phyloP scores from a whole-genome alignment of 2,888 invertebrate species.

The Clivina fossor region DNA sequence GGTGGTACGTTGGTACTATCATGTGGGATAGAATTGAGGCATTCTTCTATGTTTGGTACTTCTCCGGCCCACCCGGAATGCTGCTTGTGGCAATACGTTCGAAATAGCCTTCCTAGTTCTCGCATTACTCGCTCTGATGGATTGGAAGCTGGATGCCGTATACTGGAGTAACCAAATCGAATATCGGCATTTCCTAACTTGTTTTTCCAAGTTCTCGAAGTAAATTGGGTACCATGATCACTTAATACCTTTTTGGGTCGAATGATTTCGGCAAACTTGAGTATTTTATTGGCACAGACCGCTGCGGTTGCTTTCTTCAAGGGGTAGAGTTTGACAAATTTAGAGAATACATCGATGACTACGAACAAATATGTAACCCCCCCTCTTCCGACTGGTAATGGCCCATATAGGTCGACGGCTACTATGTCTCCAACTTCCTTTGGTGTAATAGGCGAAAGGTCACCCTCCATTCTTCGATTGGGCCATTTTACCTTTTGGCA shows the following conservation, averaged over 20 bases:
- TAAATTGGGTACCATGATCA: conserved; percentile 36
- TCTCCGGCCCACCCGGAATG: conserved; percentile 37
- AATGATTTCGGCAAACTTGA: background rate
- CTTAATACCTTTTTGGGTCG: background rate
- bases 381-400: conserved; percentile 5
- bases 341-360: conserved; percentile 28
- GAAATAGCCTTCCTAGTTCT: conserved; percentile 37
- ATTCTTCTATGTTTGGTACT: conserved; percentile 19
- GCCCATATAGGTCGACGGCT: conserved; percentile 17
- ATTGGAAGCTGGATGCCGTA: conserved; percentile 41
- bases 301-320: conserved; percentile 23
- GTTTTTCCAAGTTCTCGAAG: conserved; percentile 29
- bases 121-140: conserved; percentile 40
- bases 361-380: conserved; percentile 30
- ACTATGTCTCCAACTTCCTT: conserved; percentile 3
- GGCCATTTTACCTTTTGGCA: conserved; percentile 23
- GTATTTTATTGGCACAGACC: background rate
- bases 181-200: conserved; percentile 24
- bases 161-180: conserved; percentile 25
- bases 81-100: conserved; percentile 34
- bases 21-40: conserved; percentile 35
- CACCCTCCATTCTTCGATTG: background rate
- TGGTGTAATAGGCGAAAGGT: background rate
- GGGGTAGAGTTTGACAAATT: conserved; percentile 28
- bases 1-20: too few species aligned